Base-by-base conservation (phyloP, 2,797 vertebrate genomes). In the Austrolebias charrua region DNA sequence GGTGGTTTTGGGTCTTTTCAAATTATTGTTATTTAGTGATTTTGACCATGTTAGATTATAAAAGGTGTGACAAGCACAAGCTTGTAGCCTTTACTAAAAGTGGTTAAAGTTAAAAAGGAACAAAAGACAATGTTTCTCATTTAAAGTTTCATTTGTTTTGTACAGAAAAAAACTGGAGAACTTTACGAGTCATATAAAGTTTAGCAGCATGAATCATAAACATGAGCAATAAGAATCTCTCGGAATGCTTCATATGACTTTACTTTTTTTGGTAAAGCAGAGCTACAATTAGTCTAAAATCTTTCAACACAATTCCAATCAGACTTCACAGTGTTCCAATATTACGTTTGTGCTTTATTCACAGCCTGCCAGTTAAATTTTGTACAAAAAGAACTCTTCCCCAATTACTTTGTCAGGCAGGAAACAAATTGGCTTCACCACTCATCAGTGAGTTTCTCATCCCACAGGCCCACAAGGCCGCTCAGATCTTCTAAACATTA, bases 371-470 rank as follows among this genome's bases (percentile, higher is more conserved):
- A 7, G 9, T 43, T 18, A 19, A 18, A 29, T 18, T 45, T 4
- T 2, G 40, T 15, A 40, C 12, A 15, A 28, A n/a, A 50, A 20
- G 40, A 50, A 42, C 15, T 24, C 33, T 14, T 15, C 18, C 11
- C 24, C 20, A 40, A 48, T 18, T 40, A 55, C 33, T 43, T 29
- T 18, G 59, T 40, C 47, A 43, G 61, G 14, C 13, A 35, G 18
- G 8, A 35, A 18, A 45, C 61, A 63, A 54, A 55, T 47, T 55
- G 49, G 31, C 52, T 55, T 63, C 49, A 51, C 16, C 38, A 51
- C n/a, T 48, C 48, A 42, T 52, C 29, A 46, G 50, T 24, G 50
- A 54, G 42, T 54, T 62, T 24, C 42, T 53, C 18, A 54, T 46
- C 50, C 51, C 42, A 24, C 15, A n/a, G 58, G 58, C 11, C 28